phyloP scores from a whole-genome alignment of 2,797 vertebrate species.

The Gambelia wislizenii region DNA sequence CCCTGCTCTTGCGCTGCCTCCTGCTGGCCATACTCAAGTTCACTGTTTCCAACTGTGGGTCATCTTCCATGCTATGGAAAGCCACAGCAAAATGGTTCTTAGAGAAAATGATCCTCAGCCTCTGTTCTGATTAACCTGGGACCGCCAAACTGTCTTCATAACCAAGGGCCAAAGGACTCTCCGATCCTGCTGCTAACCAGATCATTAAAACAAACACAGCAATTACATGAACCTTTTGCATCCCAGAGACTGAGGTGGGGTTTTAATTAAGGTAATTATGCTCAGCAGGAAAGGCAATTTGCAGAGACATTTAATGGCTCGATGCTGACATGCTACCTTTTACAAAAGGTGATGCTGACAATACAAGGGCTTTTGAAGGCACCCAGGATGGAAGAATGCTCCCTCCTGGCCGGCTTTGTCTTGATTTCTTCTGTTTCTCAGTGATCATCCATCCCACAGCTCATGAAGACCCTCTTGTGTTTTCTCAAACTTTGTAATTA shows the following conservation, averaged over 20 bases:
- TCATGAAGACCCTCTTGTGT: neutral
- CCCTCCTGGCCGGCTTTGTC: neutral
- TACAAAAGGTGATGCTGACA: neutral
- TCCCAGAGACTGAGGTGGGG: constrained; percentile 64
- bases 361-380: accelerated
- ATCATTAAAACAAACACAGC: constrained; percentile 60
- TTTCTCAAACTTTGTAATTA: neutral
- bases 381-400: accelerated
- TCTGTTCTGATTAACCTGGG: neutral
- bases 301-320: constrained; percentile 58
- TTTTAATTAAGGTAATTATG: constrained; percentile 74
- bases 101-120: neutral
- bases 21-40: neutral
- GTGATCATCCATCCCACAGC: neutral
- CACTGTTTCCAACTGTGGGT: neutral
- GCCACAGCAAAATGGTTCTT: too few relatives aligned
- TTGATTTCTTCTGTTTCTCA: too few relatives aligned
- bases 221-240: constrained; percentile 51
- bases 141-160: constrained; percentile 5
- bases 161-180: constrained; percentile 36
- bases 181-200: constrained; percentile 52
- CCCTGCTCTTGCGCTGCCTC: neutral
- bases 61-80: neutral
- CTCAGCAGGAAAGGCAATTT: constrained; percentile 71
- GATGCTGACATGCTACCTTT: constrained; percentile 37